Evolutionary conservation across 2,797 vertebrate species (phyloP).

Genomic region (Pseudochirops cupreus): DNA sequence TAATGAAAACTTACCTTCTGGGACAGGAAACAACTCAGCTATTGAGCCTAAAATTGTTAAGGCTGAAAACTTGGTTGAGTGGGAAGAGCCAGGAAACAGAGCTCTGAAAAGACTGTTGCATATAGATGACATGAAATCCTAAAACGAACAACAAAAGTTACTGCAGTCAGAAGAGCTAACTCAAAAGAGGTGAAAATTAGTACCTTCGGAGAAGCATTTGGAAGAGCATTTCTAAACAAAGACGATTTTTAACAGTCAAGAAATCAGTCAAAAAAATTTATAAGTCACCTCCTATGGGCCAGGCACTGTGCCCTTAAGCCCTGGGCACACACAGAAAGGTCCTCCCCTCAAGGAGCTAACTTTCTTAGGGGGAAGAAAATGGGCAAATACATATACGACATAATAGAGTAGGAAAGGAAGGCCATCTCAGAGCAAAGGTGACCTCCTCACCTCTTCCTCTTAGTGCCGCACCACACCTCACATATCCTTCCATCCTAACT

Average conservation of each 20-base stretch:
- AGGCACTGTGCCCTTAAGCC: not conserved
- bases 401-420: not conserved
- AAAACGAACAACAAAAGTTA: conserved; percentile 62
- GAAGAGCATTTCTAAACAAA: not conserved
- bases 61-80: conserved; percentile 92
- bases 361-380: not conserved
- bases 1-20: conserved; percentile 81
- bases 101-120: conserved; percentile 91
- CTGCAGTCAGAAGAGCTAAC: conserved; percentile 19
- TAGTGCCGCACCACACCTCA: not conserved
- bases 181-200: not conserved
- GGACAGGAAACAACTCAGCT: conserved; percentile 89
- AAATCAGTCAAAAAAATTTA: not conserved
- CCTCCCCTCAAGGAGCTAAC: not conserved
- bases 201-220: conserved; percentile 11
- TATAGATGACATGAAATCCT: conserved; percentile 93
- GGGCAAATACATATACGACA: not conserved
- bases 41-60: conserved; percentile 92
- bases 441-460: not conserved
- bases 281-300: not conserved
- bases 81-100: conserved; percentile 94
- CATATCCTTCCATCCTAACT: not conserved
- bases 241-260: not conserved
- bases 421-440: not conserved
- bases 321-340: not conserved